Percentiles rank a stretch among this genome's conserved stretches.
Evolutionary conservation across 2,888 invertebrate genomes (phyloP).

Genomic region (Eupithecia abbreviata): DNA sequence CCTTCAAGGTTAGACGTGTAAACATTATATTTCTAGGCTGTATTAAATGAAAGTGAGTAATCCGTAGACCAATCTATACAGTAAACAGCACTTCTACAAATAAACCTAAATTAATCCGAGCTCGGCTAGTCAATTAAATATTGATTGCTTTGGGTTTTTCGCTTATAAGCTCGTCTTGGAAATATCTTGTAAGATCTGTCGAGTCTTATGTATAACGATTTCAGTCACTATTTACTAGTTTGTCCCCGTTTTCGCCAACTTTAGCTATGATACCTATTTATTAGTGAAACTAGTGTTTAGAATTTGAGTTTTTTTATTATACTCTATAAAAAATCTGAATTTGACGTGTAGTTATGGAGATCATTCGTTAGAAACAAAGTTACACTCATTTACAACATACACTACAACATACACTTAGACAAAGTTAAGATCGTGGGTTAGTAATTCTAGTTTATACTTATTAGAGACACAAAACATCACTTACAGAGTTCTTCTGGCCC

Average conservation of each 20-base stretch:
- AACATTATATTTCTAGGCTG: neutral
- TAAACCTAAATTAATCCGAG: conserved; percentile 2
- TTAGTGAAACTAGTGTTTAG: neutral
- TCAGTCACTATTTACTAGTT: neutral
- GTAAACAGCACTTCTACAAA: conserved; percentile 3
- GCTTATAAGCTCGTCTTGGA: neutral
- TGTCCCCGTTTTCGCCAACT: neutral
- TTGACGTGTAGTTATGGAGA: neutral
- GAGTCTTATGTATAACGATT: neutral
- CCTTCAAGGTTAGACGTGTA: neutral
- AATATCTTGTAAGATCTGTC: neutral
- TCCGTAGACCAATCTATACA: neutral
- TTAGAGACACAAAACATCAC: conserved; percentile 19
- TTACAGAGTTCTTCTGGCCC: conserved; percentile 38
- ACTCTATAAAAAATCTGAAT: too few species aligned
- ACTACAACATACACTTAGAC: neutral
- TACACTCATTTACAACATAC: neutral
- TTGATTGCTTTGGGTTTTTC: neutral
- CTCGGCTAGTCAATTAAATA: neutral
- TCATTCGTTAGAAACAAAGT: neutral
- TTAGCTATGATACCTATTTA: neutral
- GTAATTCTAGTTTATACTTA: neutral
- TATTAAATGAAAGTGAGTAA: neutral
- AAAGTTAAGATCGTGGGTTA: neutral
- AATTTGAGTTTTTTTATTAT: too few species aligned